phyloP scores from a whole-genome alignment of 2,888 invertebrate species.

The Drosophila melanocephala region DNA sequence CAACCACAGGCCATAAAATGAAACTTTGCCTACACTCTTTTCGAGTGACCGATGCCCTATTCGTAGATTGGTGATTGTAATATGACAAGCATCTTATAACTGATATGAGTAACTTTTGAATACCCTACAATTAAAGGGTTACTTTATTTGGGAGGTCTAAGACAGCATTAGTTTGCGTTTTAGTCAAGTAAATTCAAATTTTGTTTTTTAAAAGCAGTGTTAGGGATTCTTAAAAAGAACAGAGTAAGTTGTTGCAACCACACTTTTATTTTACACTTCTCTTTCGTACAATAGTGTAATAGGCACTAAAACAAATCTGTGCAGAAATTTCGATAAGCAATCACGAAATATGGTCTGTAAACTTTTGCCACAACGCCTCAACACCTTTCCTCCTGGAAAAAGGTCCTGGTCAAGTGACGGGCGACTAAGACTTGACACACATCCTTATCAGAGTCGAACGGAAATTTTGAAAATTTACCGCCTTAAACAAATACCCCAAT shows the following conservation, averaged over 20 bases:
- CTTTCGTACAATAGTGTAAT: neutral
- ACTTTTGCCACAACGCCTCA: conserved; percentile 48
- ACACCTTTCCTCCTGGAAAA: conserved; percentile 35
- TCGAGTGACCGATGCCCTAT: conserved; percentile 56
- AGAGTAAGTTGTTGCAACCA: neutral
- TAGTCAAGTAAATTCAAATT: neutral
- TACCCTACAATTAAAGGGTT: conserved; percentile 9
- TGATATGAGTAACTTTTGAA: conserved; percentile 7
- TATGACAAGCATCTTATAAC: conserved; percentile 46
- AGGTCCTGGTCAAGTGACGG: conserved; percentile 56
- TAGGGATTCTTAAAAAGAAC: neutral
- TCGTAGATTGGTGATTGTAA: conserved; percentile 44
- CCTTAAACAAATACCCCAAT: conserved; percentile 79
- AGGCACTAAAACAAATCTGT: conserved; percentile 20
- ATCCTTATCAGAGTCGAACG: conserved; percentile 51
- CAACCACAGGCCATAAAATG: conserved; percentile 46
- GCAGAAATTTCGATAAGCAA: conserved; percentile 35
- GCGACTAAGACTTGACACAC: conserved; percentile 31
- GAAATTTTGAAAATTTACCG: conserved; percentile 63
- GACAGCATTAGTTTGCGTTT: neutral
- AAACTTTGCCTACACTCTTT: conserved; percentile 55
- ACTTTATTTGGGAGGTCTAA: neutral
- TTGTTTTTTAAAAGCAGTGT: neutral
- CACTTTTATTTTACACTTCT: neutral
- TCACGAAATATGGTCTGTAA: conserved; percentile 42